These are phyloP conservation scores for Quiscalus mexicanus DNA, from an alignment of 2,113 vertebrate species.

Conservation along the genomic window DNA sequence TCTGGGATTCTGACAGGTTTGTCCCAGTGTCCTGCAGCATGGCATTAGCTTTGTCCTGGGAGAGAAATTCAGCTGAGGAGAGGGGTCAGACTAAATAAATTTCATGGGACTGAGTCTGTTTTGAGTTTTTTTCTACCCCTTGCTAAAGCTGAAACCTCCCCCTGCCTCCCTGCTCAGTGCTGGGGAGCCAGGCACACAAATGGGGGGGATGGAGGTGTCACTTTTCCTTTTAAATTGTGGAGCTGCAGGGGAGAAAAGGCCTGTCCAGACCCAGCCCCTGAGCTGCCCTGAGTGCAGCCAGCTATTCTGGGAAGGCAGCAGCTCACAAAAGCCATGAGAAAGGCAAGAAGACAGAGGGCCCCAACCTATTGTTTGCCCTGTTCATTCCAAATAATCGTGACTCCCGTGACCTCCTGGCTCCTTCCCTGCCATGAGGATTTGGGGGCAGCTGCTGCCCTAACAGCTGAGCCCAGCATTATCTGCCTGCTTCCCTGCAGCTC, in stretches of 20 bases:
- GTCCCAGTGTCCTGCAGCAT: background rate
- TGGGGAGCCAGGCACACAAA: background rate
- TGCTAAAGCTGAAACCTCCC: background rate
- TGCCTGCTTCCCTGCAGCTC: background rate
- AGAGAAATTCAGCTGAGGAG: background rate
- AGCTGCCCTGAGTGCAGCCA: background rate
- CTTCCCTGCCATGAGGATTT: background rate
- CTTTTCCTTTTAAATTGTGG: background rate
- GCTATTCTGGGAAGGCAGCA: conserved; percentile 24
- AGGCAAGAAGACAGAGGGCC: conserved; percentile 29
- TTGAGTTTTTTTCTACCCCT: background rate
- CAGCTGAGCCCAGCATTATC: conserved; percentile 44
- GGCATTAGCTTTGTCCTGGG: background rate
- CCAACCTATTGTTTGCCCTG: conserved; percentile 57
- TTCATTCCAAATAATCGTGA: conserved; percentile 32
- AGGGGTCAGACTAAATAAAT: background rate
- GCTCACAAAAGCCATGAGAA: conserved; percentile 26
- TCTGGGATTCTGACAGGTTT: background rate
- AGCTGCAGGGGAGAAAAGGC: background rate
- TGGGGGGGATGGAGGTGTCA: background rate
- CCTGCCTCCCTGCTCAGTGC: background rate
- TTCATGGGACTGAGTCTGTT: background rate
- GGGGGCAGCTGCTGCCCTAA: conserved; percentile 56
- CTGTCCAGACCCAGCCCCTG: background rate
- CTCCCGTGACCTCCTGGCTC: conserved; percentile 57